Percentiles rank a stretch among this genome's conserved stretches.
Conservation (phyloP, 2,888 invertebrate species). For the Lepidochrysops patricia region DNA sequence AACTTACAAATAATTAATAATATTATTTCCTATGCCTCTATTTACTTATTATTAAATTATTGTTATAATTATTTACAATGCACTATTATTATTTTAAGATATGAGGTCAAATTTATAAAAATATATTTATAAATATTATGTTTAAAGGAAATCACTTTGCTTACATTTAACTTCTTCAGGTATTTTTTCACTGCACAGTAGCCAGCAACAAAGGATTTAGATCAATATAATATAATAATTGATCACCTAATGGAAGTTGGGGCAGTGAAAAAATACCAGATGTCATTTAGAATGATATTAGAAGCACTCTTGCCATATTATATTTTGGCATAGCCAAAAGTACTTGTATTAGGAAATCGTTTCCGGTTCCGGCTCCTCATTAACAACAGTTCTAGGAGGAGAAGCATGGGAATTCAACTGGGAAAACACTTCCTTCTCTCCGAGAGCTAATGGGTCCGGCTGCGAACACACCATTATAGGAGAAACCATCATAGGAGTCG, state of each 20-base stretch:
- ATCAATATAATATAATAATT: too few species aligned
- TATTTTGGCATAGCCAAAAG: slow-evolving; percentile 37
- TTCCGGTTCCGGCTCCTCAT: slow-evolving; percentile 61
- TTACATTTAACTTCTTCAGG: neutral
- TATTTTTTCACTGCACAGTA: neutral
- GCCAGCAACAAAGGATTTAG: neutral
- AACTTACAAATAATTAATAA: slow-evolving; percentile 32
- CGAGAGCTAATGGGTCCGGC: slow-evolving; percentile 63
- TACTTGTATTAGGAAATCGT: slow-evolving; percentile 58
- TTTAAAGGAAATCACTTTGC: neutral
- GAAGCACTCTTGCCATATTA: neutral
- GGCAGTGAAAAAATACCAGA: neutral
- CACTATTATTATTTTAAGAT: slow-evolving; percentile 37
- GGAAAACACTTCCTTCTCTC: slow-evolving; percentile 68
- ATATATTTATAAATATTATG: slow-evolving; percentile 14
- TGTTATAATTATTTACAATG: slow-evolving; percentile 62
- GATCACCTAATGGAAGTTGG: neutral
- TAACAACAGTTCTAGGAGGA: slow-evolving; percentile 51
- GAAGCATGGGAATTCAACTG: slow-evolving; percentile 56
- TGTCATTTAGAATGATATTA: neutral
- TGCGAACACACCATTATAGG: slow-evolving; percentile 52
- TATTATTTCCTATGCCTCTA: slow-evolving; percentile 36
- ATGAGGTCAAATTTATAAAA: slow-evolving; percentile 21
- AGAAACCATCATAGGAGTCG: slow-evolving; percentile 76
- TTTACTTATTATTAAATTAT: neutral